A percentile compares a stretch with the other conserved stretches of the same genome.
Evolutionary conservation across 2,797 vertebrate species (phyloP).

Genomic region (Mus minutoides): DNA sequence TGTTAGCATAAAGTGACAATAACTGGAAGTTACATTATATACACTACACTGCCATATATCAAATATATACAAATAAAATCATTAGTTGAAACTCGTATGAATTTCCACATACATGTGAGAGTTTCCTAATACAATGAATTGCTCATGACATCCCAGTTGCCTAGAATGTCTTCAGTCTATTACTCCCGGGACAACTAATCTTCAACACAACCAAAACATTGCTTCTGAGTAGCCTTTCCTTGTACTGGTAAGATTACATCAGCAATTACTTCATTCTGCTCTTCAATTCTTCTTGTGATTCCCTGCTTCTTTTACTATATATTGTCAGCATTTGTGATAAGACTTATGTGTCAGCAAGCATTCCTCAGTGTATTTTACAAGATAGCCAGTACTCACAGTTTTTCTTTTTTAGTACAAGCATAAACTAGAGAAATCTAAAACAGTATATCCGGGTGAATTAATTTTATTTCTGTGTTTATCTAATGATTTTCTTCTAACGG

Average conservation of each 20-base stretch:
- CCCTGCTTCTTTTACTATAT: neutral
- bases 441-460: neutral
- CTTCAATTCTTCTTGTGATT: neutral
- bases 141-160: neutral
- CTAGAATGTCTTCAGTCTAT: neutral
- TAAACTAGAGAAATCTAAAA: neutral
- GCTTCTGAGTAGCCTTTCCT: neutral
- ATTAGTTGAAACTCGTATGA: neutral
- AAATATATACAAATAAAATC: too few relatives aligned
- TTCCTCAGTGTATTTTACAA: neutral
- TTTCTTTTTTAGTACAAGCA: neutral
- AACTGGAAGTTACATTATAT: neutral
- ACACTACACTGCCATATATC: fast-evolving
- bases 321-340: neutral
- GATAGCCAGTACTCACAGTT: neutral
- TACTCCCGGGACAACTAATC: neutral
- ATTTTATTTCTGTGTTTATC: neutral
- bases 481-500: neutral
- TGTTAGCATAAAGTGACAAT: neutral
- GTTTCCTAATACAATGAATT: neutral
- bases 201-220: neutral
- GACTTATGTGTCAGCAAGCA: neutral
- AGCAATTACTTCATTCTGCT: neutral
- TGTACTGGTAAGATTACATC: neutral
- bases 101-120: neutral